These are phyloP conservation scores for Poecile montanus DNA, from an alignment of 2,797 vertebrate species.

Conservation along the genomic window DNA sequence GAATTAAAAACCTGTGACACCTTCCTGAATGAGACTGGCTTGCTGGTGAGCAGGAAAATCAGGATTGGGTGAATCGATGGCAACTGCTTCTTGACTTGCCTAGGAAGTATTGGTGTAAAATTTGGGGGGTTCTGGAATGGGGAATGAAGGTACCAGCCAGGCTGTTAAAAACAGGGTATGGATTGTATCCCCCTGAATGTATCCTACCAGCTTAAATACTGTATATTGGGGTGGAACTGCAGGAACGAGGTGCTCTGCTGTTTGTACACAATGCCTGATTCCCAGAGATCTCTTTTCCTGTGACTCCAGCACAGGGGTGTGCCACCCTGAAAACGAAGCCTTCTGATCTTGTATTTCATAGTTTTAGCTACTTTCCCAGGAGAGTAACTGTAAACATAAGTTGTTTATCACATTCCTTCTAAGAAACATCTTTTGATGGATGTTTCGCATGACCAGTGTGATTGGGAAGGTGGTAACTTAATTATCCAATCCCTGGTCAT, in stretches of 20 bases:
- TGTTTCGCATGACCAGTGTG: too few relatives aligned
- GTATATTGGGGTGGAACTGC: neutral
- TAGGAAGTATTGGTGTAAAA: neutral
- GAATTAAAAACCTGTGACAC: neutral
- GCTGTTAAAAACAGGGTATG: neutral
- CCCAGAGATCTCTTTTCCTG: neutral
- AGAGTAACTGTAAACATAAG: too few relatives aligned
- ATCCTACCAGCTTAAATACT: neutral
- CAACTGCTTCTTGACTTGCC: neutral
- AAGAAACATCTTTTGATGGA: too few relatives aligned
- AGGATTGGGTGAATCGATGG: accelerated
- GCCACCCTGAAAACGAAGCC: too few relatives aligned
- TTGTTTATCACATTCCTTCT: too few relatives aligned
- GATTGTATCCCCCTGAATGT: neutral
- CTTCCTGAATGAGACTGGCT: neutral
- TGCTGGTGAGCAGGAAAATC: neutral
- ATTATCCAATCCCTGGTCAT: too few relatives aligned
- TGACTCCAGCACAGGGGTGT: neutral
- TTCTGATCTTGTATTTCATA: too few relatives aligned
- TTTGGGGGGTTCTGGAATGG: neutral
- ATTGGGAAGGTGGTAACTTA: too few relatives aligned
- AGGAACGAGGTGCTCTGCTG: neutral
- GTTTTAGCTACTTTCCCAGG: too few relatives aligned
- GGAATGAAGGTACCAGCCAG: neutral
- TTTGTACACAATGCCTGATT: neutral